Conservation (phyloP, 2,113 vertebrate species). For the Colossoma macropomum region DNA sequence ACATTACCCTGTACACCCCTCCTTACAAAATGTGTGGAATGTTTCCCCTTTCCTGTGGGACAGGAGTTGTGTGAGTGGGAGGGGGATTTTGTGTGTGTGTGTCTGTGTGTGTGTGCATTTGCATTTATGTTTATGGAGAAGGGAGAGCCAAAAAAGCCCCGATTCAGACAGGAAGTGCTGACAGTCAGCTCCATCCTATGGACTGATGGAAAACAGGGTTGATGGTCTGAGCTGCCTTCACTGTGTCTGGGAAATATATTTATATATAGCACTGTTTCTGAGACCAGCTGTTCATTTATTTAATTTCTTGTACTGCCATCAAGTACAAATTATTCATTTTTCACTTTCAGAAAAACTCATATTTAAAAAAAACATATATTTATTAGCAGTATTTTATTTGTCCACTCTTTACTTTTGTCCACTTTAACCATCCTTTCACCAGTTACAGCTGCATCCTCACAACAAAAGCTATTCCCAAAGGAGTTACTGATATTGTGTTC, state of each 20-base stretch:
- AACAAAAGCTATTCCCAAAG: too few relatives aligned
- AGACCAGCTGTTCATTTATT: too few relatives aligned
- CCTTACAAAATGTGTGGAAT: constrained; percentile 77
- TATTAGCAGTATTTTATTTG: too few relatives aligned
- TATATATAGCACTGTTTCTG: constrained; percentile 18
- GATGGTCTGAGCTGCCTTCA: constrained; percentile 41
- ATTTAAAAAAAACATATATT: too few relatives aligned
- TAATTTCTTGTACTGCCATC: too few relatives aligned
- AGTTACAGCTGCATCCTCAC: too few relatives aligned
- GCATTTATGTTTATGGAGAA: constrained; percentile 17
- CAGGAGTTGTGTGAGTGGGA: constrained; percentile 55
- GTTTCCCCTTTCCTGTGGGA: constrained; percentile 79
- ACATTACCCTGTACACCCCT: constrained; percentile 42
- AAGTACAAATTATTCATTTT: too few relatives aligned
- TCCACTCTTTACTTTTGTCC: too few relatives aligned
- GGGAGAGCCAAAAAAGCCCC: constrained; percentile 35
- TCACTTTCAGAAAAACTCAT: too few relatives aligned
- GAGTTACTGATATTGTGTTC: too few relatives aligned
- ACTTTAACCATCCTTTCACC: too few relatives aligned
- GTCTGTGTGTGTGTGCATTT: constrained; percentile 23
- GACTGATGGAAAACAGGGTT: constrained; percentile 51
- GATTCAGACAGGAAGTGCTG: constrained; percentile 63
- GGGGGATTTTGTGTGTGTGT: constrained; percentile 49
- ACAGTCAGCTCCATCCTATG: constrained; percentile 49
- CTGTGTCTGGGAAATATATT: constrained; percentile 61